These are phyloP conservation scores for Clarias magur DNA, from an alignment of 2,113 vertebrate species.

Conservation along the genomic window DNA sequence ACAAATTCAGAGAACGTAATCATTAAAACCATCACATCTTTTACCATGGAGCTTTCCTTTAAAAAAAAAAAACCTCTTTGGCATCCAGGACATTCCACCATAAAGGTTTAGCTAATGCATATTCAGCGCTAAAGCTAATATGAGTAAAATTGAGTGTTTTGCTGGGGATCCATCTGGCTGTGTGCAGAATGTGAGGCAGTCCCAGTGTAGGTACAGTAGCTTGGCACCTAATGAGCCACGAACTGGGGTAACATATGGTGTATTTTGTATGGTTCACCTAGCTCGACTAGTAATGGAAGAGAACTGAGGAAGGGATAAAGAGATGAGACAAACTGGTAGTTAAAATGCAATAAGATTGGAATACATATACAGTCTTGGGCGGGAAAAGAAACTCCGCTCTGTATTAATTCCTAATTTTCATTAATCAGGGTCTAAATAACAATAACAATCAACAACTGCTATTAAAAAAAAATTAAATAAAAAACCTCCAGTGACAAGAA, in stretches of 20 bases:
- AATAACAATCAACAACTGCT: not conserved
- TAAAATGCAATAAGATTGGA: slow-evolving; percentile 10
- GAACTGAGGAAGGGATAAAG: slow-evolving; percentile 42
- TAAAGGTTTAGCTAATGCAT: slow-evolving; percentile 19
- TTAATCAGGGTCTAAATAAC: not conserved
- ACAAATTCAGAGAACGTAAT: not conserved
- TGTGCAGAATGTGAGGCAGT: slow-evolving; percentile 54
- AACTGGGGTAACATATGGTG: slow-evolving; percentile 67
- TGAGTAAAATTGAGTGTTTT: slow-evolving; percentile 21
- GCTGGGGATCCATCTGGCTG: slow-evolving; percentile 57
- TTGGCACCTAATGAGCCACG: slow-evolving; percentile 67
- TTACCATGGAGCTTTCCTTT: not conserved
- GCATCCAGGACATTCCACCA: not conserved
- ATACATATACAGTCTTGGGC: not conserved
- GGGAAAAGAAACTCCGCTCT: not conserved
- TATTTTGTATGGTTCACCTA: slow-evolving; percentile 61
- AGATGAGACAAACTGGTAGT: slow-evolving; percentile 37
- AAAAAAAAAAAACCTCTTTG: not conserved
- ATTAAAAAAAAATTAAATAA: not conserved
- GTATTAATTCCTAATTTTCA: not conserved
- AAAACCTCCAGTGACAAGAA: not conserved
- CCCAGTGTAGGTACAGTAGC: slow-evolving; percentile 54
- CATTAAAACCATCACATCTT: not conserved
- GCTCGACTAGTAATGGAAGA: slow-evolving; percentile 60
- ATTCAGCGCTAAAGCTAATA: slow-evolving; percentile 24